phyloP scores from a whole-genome alignment of 1,140 invertebrate species.

The Apocrypta bakeri region DNA sequence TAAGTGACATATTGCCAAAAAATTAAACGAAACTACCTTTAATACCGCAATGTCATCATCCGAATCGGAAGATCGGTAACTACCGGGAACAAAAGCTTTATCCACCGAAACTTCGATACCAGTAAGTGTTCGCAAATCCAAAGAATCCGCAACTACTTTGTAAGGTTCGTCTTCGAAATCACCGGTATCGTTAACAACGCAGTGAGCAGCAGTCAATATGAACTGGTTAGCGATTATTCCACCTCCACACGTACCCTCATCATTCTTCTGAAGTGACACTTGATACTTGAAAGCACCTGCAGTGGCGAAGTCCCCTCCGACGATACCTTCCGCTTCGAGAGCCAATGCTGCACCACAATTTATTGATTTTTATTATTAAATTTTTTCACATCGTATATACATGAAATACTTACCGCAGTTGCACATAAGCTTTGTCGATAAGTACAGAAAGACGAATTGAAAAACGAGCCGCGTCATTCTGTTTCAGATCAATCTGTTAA shows the following conservation, averaged over 20 bases:
- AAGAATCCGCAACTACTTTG: not conserved
- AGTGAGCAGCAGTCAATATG: constrained; percentile 74
- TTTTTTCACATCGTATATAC: no score
- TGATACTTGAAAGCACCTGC: constrained; percentile 69
- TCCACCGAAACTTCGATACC: no score
- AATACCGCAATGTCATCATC: no score
- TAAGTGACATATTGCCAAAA: no score
- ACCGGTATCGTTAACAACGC: constrained; percentile 48
- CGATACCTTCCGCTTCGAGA: not conserved
- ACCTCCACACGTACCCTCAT: constrained; percentile 65
- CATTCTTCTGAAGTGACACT: constrained; percentile 57
- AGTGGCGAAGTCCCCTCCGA: constrained; percentile 64
- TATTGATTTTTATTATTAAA: not conserved
- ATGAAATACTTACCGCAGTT: no score
- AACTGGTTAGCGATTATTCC: constrained; percentile 66
- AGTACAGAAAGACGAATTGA: no score
- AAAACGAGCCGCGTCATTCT: no score
- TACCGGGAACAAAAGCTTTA: no score
- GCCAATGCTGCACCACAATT: not conserved
- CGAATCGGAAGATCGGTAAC: no score
- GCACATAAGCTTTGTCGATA: no score
- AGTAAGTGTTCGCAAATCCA: not conserved
- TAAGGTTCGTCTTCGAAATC: not conserved
- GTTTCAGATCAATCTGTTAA: no score
- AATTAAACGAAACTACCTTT: no score